Conservation (phyloP, 2,888 invertebrate genomes). For the Epinotia ramella region DNA sequence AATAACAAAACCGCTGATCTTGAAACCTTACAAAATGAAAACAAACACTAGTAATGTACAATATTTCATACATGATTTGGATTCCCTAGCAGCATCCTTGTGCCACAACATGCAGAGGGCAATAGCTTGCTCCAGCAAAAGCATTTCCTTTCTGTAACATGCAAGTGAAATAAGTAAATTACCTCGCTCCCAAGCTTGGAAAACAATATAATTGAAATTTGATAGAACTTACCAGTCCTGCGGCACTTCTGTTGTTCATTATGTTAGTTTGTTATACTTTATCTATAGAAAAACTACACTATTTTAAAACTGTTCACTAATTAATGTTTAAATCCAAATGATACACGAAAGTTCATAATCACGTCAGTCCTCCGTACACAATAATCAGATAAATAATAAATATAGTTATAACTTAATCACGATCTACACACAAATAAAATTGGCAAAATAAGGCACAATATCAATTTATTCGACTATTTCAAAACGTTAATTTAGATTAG, state of each 20-base stretch:
- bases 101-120: not conserved
- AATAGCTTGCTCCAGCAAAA: slow-evolving; percentile 4
- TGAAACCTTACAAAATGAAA: not conserved
- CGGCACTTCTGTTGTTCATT: slow-evolving; percentile 68
- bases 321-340: not conserved
- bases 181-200: not conserved
- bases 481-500: not conserved
- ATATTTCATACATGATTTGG: slow-evolving; percentile 15
- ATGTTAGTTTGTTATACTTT: not conserved
- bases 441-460: not conserved
- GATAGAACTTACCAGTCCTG: slow-evolving; percentile 67
- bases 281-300: not conserved
- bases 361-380: not conserved
- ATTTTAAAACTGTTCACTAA: not conserved
- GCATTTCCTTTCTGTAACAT: slow-evolving; percentile 27
- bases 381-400: not conserved
- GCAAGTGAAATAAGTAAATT: slow-evolving; percentile 3
- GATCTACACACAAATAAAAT: not conserved
- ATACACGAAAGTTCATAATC: not conserved
- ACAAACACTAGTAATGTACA: not conserved
- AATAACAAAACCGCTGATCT: too few relatives aligned
- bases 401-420: not conserved
- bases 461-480: not conserved
- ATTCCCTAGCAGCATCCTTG: slow-evolving; percentile 2
- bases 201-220: not conserved